Evolutionary conservation across 2,113 vertebrate species (phyloP), one percentile per base, ranked within the genome.

Genomic region (Passerina amoena): DNA sequence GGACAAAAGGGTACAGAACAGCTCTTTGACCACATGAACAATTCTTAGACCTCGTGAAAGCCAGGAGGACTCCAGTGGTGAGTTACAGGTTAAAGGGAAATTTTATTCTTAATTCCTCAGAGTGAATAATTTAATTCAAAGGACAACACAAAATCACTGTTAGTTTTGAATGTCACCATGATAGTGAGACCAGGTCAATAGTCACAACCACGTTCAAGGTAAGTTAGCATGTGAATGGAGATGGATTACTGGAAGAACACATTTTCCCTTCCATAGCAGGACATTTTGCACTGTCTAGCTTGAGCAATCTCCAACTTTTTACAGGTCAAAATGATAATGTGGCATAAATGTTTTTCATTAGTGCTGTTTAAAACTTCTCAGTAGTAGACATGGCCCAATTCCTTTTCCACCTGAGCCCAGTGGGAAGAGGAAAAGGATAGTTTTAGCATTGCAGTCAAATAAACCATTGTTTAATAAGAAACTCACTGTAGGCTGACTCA

Each of bases 381-480:
- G 68, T 24, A 88, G 18, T 31, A 47, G 51, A 68, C 64, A 53
- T 15, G 31, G 64, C 21, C 12, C 17, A 61, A 53, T 48, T 27
- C 6, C 31, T 44, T 50, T 51, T 57, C 78, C 27, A 51, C 51
- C 44, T n/a, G 51, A 94, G 56, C n/a, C 51, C 51, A 87, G 35
- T 3, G 1, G 42, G 18, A 65, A 75, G 14, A 84, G 57, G 37
- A 89, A 21, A 63, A 35, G 24, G 42, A 44, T 11, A 53, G 5
- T 63, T 94, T 77, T 71, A 54, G 40, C 59, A 86, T 2, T 9
- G 2, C 31, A 84, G 59, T 81, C 59, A 93, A 91, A 91, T 69
- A 89, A 92, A 92, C 33, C 33, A 6, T 7, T 38, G 27, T 80
- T 83, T 59, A 95, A 94, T 83, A 92, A 81, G 79, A 90, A 96